phyloP scores from a whole-genome alignment of 1,140 invertebrate species.

The Drosophila sp. region DNA sequence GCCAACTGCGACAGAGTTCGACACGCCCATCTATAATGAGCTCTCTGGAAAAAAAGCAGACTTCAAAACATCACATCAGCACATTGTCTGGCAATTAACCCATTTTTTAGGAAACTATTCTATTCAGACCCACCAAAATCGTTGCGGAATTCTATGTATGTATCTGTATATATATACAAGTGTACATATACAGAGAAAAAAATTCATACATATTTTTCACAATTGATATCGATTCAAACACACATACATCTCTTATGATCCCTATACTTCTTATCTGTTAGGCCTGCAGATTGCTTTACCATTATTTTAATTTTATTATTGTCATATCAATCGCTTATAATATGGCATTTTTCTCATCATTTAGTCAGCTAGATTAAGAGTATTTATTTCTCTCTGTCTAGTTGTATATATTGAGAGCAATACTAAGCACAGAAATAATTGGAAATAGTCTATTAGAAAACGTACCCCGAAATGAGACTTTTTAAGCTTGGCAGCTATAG shows the following conservation, averaged over 20 bases:
- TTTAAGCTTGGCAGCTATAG: conserved; percentile 8
- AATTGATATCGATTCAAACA: conserved; percentile 2
- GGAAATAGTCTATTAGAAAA: conserved; percentile 11
- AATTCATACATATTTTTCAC: background rate
- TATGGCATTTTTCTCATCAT: background rate
- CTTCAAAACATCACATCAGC: conserved; percentile 38
- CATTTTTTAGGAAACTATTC: conserved; percentile 17
- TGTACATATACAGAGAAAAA: background rate
- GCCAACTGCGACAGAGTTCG: conserved; percentile 47
- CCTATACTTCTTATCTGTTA: background rate
- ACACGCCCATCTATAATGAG: conserved; percentile 63
- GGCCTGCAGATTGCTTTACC: background rate
- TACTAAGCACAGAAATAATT: background rate
- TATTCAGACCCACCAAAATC: conserved; percentile 44
- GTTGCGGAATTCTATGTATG: conserved; percentile 26
- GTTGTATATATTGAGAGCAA: background rate
- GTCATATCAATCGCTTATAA: background rate
- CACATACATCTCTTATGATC: background rate
- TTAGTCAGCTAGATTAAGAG: background rate
- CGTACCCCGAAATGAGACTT: background rate
- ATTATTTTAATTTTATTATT: background rate
- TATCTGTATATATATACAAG: background rate
- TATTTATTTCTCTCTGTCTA: background rate
- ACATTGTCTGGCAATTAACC: conserved; percentile 45
- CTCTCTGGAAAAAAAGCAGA: conserved; percentile 31